Base-by-base conservation (phyloP, 2,888 invertebrate species). In the Polylopha cassiicola region DNA sequence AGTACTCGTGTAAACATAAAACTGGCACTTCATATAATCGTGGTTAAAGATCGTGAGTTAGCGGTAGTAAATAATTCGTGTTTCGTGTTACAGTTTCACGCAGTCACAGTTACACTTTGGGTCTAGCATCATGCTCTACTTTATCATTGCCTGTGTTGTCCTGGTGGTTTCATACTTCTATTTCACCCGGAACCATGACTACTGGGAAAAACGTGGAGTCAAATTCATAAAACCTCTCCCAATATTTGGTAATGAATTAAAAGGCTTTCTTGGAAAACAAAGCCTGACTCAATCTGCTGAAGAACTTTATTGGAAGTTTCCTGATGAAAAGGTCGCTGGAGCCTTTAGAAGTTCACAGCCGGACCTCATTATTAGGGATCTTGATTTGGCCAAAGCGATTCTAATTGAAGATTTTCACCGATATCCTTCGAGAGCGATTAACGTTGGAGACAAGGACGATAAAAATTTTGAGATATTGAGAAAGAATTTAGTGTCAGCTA, bases 391-490 rank as follows among this genome's bases (percentile, higher is more conserved):
- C 4, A 50, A 46, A 14, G 4, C 23, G 10, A 20, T 50, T 4
- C 23, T 46, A 6, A 28, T 42, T 4, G 43, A 15, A 18, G 46
- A 38, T 14, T 38, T 38, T 11, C 3, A 14, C 3, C 4, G 7
- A 39, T 50, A 34, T 14, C 29, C 28, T 20, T 39, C 29, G 29
- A 45, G 21, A 37, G 41, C 8, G 10, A 24, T 26, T 17, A 31
- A 26, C 18, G 14, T 11, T 26, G 17, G 37, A 9, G 42, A 34
- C 18, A 17, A 38, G 3, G 15, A 44, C 8, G n/a, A n/a, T n/a
- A n/a, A n/a, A n/a, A 34, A 50, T 8, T 37, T 47, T 7, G 45
- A 49, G 10, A 43, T 37, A 6, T 32, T 50, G 26, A 27, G 39
- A 4, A 43, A 26, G 22, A 48, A 50, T 11, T 16, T 50, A 7